Evolutionary conservation across 1,140 invertebrate genomes (phyloP).

Genomic region (Caenorhabditis latens): DNA sequence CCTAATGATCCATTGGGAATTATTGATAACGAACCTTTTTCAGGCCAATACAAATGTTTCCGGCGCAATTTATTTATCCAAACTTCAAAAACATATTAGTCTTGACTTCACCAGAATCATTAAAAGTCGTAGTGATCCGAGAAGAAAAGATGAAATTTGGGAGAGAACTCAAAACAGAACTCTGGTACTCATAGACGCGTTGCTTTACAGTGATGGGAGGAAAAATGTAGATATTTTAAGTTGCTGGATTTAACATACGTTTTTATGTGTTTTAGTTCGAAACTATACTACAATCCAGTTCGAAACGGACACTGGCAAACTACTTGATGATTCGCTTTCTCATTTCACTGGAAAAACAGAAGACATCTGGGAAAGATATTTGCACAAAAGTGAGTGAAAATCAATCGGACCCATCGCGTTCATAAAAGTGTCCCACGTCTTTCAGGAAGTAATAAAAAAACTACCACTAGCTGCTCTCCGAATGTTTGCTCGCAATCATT

Average conservation of each 20-base stretch:
- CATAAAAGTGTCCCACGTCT: too few relatives aligned
- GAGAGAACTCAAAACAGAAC: neutral
- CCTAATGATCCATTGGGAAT: too few relatives aligned
- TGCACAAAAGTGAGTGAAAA: too few relatives aligned
- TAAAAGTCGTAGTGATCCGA: neutral
- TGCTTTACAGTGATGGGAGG: neutral
- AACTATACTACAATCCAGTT: neutral
- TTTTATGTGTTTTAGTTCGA: neutral
- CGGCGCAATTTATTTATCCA: neutral
- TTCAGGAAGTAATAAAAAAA: too few relatives aligned
- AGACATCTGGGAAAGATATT: neutral
- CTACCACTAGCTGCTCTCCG: neutral
- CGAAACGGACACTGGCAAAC: neutral
- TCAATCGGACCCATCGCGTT: too few relatives aligned
- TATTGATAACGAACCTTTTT: too few relatives aligned
- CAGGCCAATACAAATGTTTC: neutral
- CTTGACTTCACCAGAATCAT: neutral
- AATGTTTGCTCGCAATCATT: neutral
- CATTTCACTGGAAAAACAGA: neutral
- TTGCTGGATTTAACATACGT: neutral
- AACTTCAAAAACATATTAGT: neutral
- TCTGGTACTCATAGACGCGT: neutral
- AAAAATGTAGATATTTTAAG: neutral
- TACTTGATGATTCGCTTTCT: neutral
- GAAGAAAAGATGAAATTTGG: neutral